Conservation (phyloP, 92 coral and sea anemone species). For the Phenganax subtilis region DNA sequence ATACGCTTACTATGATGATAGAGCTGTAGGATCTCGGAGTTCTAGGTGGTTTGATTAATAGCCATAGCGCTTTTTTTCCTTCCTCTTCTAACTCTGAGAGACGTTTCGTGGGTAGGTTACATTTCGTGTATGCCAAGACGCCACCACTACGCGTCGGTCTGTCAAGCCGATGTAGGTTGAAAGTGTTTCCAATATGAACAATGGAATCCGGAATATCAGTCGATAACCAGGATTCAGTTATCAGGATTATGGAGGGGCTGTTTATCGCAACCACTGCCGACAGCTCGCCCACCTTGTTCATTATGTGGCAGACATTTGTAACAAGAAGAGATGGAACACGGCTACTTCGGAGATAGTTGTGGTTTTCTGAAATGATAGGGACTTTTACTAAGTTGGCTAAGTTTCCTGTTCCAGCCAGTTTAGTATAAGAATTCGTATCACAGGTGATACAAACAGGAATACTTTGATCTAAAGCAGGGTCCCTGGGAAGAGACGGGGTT, state of each 20-base stretch:
- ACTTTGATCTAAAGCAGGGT: no score
- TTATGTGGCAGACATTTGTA: neutral
- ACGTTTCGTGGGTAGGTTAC: slow-evolving; percentile 43
- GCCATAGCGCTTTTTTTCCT: slow-evolving; percentile 46
- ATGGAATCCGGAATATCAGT: neutral
- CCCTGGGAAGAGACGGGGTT: no score
- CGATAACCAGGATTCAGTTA: slow-evolving; percentile 11
- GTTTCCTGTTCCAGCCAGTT: no score
- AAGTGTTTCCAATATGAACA: neutral
- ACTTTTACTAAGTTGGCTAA: no score
- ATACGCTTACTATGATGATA: no score
- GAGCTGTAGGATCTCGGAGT: no score
- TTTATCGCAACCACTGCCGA: neutral
- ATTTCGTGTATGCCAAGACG: slow-evolving; percentile 47
- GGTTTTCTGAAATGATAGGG: no score
- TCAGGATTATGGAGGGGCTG: neutral
- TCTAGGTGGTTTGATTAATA: no score
- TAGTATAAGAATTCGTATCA: no score
- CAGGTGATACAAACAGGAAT: no score
- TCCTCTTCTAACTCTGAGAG: slow-evolving; percentile 41
- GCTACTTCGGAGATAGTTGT: no score
- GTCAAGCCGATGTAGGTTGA: neutral
- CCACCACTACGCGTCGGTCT: slow-evolving; percentile 37
- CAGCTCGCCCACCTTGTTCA: slow-evolving; percentile 1
- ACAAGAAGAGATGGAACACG: neutral